These are phyloP conservation scores for Zygogramma bicolorata DNA, from an alignment of 2,888 invertebrate genomes.

Conservation along the genomic window DNA sequence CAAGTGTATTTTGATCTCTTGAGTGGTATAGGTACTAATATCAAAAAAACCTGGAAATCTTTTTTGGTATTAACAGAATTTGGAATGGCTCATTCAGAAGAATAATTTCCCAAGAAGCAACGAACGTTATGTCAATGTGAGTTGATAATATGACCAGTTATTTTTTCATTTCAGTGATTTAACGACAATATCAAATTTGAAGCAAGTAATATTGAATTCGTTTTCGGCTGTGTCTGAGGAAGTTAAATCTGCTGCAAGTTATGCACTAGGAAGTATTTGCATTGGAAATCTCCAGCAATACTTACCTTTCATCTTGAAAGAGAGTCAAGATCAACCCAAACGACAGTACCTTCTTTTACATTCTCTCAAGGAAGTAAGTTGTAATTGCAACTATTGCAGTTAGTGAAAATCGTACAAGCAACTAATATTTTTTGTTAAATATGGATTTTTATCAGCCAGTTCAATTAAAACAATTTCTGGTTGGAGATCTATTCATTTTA, in stretches of 20 bases:
- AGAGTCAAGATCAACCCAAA: slow-evolving; percentile 94
- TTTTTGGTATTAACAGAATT: too few relatives aligned
- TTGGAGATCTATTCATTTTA: neutral
- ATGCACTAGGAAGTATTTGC: slow-evolving; percentile 94
- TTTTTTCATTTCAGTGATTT: slow-evolving; percentile 74
- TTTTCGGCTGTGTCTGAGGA: slow-evolving; percentile 95
- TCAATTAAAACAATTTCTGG: too few relatives aligned
- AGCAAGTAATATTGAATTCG: slow-evolving; percentile 85
- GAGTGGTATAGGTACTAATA: too few relatives aligned
- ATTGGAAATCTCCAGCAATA: slow-evolving; percentile 95
- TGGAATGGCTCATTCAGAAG: too few relatives aligned
- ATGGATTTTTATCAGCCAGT: too few relatives aligned
- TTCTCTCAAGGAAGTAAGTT: slow-evolving; percentile 91
- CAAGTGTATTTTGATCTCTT: too few relatives aligned
- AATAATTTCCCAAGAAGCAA: too few relatives aligned
- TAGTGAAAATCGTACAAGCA: too few relatives aligned
- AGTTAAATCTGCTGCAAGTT: slow-evolving; percentile 97
- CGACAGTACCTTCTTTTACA: slow-evolving; percentile 96
- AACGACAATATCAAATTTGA: slow-evolving; percentile 79
- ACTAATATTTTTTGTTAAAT: too few relatives aligned
- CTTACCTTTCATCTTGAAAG: slow-evolving; percentile 92
- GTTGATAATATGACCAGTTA: neutral
- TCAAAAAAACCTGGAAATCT: too few relatives aligned
- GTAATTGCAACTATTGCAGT: too few relatives aligned
- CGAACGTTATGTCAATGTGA: too few relatives aligned